phyloP scores from a whole-genome alignment of 2,797 vertebrate species.

The Chaenodraco wilsoni region DNA sequence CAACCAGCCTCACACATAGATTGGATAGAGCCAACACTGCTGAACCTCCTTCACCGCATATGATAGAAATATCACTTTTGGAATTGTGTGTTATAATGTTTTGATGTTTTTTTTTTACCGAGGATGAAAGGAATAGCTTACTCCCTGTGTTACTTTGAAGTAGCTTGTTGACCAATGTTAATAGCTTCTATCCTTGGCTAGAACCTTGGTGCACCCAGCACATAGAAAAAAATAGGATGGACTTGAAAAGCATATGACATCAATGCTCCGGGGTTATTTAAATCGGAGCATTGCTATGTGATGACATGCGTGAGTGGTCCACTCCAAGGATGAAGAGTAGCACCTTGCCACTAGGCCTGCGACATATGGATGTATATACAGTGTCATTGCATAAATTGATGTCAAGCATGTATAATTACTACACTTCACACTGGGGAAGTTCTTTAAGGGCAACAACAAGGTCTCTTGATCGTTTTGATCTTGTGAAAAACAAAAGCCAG shows the following conservation, averaged over 20 bases:
- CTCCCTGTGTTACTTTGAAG: slow-evolving; percentile 50
- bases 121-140: slow-evolving; percentile 34
- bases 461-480: not conserved
- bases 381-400: not conserved
- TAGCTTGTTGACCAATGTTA: slow-evolving; percentile 37
- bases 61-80: slow-evolving; percentile 31
- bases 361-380: not conserved
- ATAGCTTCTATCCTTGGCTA: not conserved
- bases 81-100: slow-evolving; percentile 25
- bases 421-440: not conserved
- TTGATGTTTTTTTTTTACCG: slow-evolving; percentile 34
- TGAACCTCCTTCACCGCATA: not conserved
- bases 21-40: not conserved
- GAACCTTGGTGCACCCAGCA: not conserved
- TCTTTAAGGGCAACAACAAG: not conserved
- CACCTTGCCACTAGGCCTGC: not conserved
- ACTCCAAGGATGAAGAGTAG: not conserved
- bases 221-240: not conserved
- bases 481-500: too few species aligned
- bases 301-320: not conserved
- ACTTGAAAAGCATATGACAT: not conserved
- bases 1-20: slow-evolving; percentile 42
- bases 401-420: slow-evolving; percentile 1
- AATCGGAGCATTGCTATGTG: not conserved
- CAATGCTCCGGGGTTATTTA: not conserved